These are phyloP conservation scores for Pangasius sanitwongsei DNA, from an alignment of 2,797 vertebrate genomes.

Conservation along the genomic window DNA sequence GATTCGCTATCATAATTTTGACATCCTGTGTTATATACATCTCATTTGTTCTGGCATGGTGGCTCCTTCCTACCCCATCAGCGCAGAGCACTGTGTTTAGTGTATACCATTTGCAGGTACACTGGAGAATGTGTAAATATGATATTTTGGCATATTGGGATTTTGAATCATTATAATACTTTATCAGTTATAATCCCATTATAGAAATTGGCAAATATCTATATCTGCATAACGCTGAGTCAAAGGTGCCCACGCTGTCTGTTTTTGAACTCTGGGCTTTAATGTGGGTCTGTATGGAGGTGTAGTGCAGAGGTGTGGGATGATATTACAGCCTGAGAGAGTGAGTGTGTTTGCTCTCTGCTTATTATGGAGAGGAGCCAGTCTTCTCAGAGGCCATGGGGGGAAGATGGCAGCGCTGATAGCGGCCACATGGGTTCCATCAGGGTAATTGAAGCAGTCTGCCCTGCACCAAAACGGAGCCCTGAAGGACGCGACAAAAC, in stretches of 20 bases:
- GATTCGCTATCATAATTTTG: slow-evolving; percentile 23
- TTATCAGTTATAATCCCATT: slow-evolving; percentile 27
- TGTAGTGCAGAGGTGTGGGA: slow-evolving; percentile 60
- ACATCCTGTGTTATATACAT: slow-evolving; percentile 30
- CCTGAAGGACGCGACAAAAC: slow-evolving; percentile 65
- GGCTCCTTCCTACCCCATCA: slow-evolving; percentile 12
- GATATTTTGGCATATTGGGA: background rate
- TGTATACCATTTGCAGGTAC: slow-evolving; percentile 1
- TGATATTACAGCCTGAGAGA: slow-evolving; percentile 61
- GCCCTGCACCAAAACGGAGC: slow-evolving; percentile 55
- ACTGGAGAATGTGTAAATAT: background rate
- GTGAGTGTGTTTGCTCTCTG: slow-evolving; percentile 61
- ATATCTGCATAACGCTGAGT: slow-evolving; percentile 37
- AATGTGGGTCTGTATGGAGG: slow-evolving; percentile 58
- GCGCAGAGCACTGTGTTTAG: background rate
- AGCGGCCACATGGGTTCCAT: slow-evolving; percentile 64
- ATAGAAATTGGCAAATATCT: slow-evolving; percentile 36
- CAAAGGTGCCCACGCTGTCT: slow-evolving; percentile 34
- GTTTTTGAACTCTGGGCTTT: slow-evolving; percentile 57
- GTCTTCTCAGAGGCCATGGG: slow-evolving; percentile 55
- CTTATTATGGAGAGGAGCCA: slow-evolving; percentile 63
- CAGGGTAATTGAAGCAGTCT: slow-evolving; percentile 66
- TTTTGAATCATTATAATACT: slow-evolving; percentile 11
- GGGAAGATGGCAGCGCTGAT: slow-evolving; percentile 62
- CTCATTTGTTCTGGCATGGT: slow-evolving; percentile 19